Evolutionary conservation across 2,888 invertebrate genomes (phyloP).

Genomic region (Cephus pulcher): DNA sequence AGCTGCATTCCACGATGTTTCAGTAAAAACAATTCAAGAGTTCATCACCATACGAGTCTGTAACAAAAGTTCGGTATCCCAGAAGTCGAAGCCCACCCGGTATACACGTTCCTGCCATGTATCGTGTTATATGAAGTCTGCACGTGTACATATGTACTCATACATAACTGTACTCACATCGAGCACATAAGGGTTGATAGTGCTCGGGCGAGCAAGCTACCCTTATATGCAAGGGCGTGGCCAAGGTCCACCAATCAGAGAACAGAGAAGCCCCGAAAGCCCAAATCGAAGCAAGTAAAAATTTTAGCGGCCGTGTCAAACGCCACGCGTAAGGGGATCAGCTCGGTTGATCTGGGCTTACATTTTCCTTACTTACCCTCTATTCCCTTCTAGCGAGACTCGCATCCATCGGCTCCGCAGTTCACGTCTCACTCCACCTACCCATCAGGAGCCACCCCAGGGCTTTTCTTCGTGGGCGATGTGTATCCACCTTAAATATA

Average conservation of each 20-base stretch:
- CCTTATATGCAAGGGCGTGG: conserved; percentile 63
- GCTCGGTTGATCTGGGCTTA: conserved; percentile 55
- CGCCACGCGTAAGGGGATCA: conserved; percentile 56
- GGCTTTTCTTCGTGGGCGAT: background rate
- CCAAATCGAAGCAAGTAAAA: conserved; percentile 60
- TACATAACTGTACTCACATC: conserved; percentile 49
- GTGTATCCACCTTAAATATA: background rate
- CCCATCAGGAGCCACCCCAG: background rate
- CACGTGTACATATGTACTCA: conserved; percentile 32
- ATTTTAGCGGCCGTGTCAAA: conserved; percentile 62
- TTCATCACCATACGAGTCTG: background rate
- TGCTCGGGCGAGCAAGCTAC: conserved; percentile 53
- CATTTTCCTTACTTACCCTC: conserved; percentile 46
- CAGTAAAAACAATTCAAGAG: background rate
- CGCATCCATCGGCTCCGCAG: background rate
- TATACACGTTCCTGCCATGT: conserved; percentile 29
- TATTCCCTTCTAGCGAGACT: background rate
- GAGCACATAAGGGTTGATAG: conserved; percentile 58
- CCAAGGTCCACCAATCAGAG: conserved; percentile 58
- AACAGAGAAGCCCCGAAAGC: conserved; percentile 51
- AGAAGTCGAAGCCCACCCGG: conserved; percentile 14
- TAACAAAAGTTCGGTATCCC: background rate
- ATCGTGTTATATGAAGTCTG: conserved; percentile 25
- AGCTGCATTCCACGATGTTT: background rate
- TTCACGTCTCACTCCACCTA: background rate